A percentile compares a stretch with the other conserved stretches of the same genome.
These are phyloP conservation scores for Phaedon cochleariae DNA, from an alignment of 2,888 invertebrate species.

Conservation along the genomic window DNA sequence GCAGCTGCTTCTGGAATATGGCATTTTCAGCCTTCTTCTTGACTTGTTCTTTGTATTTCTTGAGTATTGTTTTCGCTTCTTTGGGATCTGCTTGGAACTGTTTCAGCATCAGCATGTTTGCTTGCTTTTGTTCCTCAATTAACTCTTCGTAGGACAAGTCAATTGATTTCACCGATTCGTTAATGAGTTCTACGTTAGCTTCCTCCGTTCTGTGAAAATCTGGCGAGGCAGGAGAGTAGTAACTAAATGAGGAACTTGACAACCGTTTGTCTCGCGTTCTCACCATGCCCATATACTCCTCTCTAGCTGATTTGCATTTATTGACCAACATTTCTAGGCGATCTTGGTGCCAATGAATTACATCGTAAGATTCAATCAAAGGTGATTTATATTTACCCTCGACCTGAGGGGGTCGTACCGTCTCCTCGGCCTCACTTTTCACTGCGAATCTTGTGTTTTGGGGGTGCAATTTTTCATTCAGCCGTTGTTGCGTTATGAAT, in stretches of 20 bases:
- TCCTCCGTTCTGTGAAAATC: no score
- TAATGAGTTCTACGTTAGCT: background rate
- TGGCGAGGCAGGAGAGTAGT: no score
- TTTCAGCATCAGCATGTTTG: conserved; percentile 35
- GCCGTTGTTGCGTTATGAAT: conserved; percentile 36
- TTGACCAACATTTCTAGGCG: conserved; percentile 60
- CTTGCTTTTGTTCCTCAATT: conserved; percentile 44
- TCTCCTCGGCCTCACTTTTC: conserved; percentile 22
- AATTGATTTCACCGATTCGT: conserved; percentile 14
- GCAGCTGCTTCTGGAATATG: conserved; percentile 56
- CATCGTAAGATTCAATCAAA: conserved; percentile 63
- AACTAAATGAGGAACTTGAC: conserved; percentile 22
- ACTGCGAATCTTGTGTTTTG: conserved; percentile 59
- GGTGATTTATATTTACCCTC: conserved; percentile 58
- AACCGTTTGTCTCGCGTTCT: conserved; percentile 7
- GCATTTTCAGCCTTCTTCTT: conserved; percentile 58
- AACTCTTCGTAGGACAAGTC: conserved; percentile 49
- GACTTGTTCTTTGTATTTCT: conserved; percentile 63
- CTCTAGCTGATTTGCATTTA: conserved; percentile 50
- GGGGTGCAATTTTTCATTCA: conserved; percentile 41
- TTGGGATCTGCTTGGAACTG: conserved; percentile 45
- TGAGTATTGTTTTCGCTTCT: conserved; percentile 62
- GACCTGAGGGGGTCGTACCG: conserved; percentile 13
- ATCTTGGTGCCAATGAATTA: conserved; percentile 68
- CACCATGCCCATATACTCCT: conserved; percentile 47